phyloP scores from a whole-genome alignment of 2,888 invertebrate species.

The Acrobasis repandana region DNA sequence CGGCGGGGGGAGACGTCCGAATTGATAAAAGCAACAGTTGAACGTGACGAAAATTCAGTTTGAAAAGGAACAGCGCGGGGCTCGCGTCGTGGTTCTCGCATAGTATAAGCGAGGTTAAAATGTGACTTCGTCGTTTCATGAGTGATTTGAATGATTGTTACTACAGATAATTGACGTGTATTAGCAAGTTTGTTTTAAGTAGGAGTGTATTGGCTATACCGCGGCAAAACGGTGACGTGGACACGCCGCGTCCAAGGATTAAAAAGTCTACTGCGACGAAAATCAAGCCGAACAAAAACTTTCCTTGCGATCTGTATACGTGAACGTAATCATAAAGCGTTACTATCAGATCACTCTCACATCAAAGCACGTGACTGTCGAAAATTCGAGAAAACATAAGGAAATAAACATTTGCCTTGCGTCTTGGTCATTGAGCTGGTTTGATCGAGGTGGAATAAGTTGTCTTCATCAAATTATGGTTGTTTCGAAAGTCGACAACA shows the following conservation, averaged over 20 bases:
- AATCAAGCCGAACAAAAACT: conserved; percentile 66
- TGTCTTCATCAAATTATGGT: conserved; percentile 76
- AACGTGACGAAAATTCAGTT: conserved; percentile 76
- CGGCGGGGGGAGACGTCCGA: conserved; percentile 67
- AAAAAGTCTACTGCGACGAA: conserved; percentile 74
- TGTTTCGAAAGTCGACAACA: conserved; percentile 77
- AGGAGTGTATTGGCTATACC: conserved; percentile 47
- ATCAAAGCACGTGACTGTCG: conserved; percentile 63
- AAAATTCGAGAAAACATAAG: conserved; percentile 71
- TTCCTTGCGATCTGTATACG: conserved; percentile 54
- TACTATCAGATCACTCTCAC: conserved; percentile 55
- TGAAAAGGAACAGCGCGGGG: conserved; percentile 60
- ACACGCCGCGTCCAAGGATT: conserved; percentile 67
- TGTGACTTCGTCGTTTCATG: conserved; percentile 69
- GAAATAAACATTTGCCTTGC: conserved; percentile 48
- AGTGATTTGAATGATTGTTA: conserved; percentile 59
- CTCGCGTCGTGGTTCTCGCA: conserved; percentile 49
- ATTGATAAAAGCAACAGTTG: conserved; percentile 81
- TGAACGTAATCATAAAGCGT: conserved; percentile 56
- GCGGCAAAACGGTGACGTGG: conserved; percentile 70
- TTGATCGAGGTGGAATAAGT: conserved; percentile 60
- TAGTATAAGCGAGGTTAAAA: conserved; percentile 64
- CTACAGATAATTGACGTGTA: conserved; percentile 54
- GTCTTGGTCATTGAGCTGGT: conserved; percentile 55
- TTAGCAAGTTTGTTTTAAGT: conserved; percentile 41